phyloP scores from a whole-genome alignment of 2,113 vertebrate species.

The Vulpes lagopus region DNA sequence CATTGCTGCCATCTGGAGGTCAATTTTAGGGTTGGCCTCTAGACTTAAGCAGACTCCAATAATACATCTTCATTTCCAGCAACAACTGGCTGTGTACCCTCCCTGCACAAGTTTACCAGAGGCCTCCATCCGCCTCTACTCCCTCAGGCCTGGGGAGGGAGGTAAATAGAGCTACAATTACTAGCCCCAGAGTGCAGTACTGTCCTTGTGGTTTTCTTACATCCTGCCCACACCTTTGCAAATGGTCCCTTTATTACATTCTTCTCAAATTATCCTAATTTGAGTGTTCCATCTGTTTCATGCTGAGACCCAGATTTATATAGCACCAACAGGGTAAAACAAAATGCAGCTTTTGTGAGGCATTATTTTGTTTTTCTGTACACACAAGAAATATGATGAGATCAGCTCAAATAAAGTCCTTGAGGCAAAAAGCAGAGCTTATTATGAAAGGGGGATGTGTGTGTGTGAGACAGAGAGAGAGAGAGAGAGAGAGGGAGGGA shows the following conservation, averaged over 20 bases:
- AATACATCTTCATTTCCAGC: not conserved
- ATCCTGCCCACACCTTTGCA: conserved; percentile 55
- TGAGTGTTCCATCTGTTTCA: conserved; percentile 65
- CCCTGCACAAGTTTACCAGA: too few relatives aligned
- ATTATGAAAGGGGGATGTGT: not conserved
- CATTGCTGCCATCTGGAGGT: not conserved
- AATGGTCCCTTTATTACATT: conserved; percentile 16
- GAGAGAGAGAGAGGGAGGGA: not conserved
- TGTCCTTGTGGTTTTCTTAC: not conserved
- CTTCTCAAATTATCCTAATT: conserved; percentile 48
- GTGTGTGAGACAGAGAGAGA: not conserved
- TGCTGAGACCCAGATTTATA: conserved; percentile 37
- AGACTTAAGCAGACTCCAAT: not conserved
- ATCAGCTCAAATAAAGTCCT: not conserved
- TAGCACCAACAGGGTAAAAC: not conserved
- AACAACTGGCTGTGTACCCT: not conserved
- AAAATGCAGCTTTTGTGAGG: not conserved
- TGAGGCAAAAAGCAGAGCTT: conserved; percentile 9
- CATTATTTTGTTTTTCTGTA: conserved; percentile 21
- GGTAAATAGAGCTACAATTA: not conserved
- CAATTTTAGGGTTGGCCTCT: not conserved
- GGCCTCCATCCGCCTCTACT: rapidly evolving
- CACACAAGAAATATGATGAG: not conserved
- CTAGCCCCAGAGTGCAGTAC: not conserved
- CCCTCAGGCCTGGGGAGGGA: not conserved